Evolutionary conservation across 53 echinoderm and acorn worm species (phyloP).

Genomic region (Hippasteria phrygiana): DNA sequence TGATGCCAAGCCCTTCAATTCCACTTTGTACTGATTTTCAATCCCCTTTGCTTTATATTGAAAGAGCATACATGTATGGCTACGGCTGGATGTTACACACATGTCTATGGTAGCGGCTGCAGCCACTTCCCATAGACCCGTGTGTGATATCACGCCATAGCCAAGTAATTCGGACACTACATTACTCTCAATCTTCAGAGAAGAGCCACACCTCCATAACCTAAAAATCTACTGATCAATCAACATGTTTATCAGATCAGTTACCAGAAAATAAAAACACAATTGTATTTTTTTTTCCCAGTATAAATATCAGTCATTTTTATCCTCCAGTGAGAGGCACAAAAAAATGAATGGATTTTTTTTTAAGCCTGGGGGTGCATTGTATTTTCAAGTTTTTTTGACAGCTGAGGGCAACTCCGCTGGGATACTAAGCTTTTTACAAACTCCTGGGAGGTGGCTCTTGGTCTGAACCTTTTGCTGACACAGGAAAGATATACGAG

Average conservation of each 20-base stretch:
- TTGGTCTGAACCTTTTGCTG: constrained; percentile 14
- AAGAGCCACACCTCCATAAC: not conserved
- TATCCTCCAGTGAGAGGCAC: not conserved
- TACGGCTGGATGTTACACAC: no score
- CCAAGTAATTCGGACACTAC: no score
- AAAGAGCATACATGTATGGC: no score
- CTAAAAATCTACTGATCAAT: not conserved
- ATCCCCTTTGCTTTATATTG: no score
- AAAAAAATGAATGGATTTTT: not conserved
- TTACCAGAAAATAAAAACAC: not conserved
- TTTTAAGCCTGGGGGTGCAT: not conserved
- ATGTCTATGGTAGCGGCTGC: no score
- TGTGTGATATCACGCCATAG: no score
- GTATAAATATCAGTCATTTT: not conserved
- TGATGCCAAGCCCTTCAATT: no score
- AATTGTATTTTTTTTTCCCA: not conserved
- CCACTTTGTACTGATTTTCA: no score
- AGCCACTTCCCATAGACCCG: no score
- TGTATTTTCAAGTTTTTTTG: not conserved
- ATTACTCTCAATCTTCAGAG: no score
- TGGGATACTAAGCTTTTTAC: constrained; percentile 6
- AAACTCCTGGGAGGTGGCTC: constrained; percentile 4
- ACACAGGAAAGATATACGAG: constrained; percentile 25
- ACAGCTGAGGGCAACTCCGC: not conserved
- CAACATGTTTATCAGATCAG: constrained; percentile 1